These are phyloP conservation scores for Habrosyne pyritoides DNA, from an alignment of 2,888 invertebrate genomes.

Conservation along the genomic window DNA sequence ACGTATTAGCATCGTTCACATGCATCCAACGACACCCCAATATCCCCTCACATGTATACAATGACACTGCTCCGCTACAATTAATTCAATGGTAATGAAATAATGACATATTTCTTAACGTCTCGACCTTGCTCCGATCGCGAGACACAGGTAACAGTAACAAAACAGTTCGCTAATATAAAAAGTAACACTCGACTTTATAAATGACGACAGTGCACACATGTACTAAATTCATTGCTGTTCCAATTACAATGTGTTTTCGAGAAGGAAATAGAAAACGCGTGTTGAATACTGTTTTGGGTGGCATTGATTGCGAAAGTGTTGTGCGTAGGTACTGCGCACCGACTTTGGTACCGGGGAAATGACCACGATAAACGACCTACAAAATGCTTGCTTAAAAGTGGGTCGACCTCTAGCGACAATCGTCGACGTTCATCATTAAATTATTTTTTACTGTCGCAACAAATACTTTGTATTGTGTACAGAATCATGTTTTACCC, in stretches of 20 bases:
- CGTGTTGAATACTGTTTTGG: slow-evolving; percentile 36
- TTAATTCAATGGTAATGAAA: slow-evolving; percentile 41
- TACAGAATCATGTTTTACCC: slow-evolving; percentile 1
- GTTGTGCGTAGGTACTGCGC: slow-evolving; percentile 26
- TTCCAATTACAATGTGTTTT: slow-evolving; percentile 25
- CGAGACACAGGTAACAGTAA: slow-evolving; percentile 26
- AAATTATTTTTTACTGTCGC: slow-evolving; percentile 47
- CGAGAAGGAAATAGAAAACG: slow-evolving; percentile 28
- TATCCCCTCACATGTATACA: slow-evolving; percentile 18
- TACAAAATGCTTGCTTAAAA: slow-evolving; percentile 67
- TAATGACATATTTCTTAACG: slow-evolving; percentile 41
- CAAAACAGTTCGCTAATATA: slow-evolving; percentile 17
- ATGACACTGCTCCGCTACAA: slow-evolving; percentile 51
- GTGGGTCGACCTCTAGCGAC: slow-evolving; percentile 64
- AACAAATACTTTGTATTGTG: slow-evolving; percentile 15
- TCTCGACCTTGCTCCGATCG: slow-evolving; percentile 23
- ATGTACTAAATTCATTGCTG: slow-evolving; percentile 29
- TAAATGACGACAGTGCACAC: slow-evolving; percentile 10
- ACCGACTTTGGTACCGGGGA: slow-evolving; percentile 43
- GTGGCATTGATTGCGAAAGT: slow-evolving; percentile 25
- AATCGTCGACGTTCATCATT: slow-evolving; percentile 36
- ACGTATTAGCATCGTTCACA: slow-evolving; percentile 20
- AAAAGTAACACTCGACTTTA: slow-evolving; percentile 16
- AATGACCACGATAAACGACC: slow-evolving; percentile 71
- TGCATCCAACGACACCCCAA: slow-evolving; percentile 1